Base-by-base conservation (phyloP, 2,797 vertebrate species). In the Hylomyscus alleni region DNA sequence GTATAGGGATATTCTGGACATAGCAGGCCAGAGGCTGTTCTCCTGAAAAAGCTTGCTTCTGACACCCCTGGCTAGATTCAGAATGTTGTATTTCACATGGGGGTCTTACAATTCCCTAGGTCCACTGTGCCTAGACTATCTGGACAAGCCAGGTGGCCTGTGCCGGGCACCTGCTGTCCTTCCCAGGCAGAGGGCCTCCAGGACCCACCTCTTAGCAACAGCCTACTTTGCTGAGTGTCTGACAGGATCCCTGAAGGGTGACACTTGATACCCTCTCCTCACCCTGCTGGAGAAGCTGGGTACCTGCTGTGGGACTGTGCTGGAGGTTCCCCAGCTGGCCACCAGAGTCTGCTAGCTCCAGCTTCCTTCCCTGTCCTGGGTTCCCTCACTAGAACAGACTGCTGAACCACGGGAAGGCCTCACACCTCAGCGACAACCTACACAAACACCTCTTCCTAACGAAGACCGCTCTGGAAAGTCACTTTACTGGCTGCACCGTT, bases 401-500 rank as follows among this genome's bases (percentile, higher is more conserved):
- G 14, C 1, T 0, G 4, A 44, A 31, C 34, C 20, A 0, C 7
- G 0, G 1, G 3, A 26, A 3, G 9, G 29, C 10, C 54, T 31
- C 3, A 6, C 47, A 73, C 14, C 4, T 60, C 34, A 6, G 8
- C 0, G 4, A 37, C 8, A 40, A n/a, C 4, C 3, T 24, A 8
- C 24, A 19, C 13, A 6, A 6, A 8, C 13, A 20, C 60, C 44
- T 82, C 26, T 34, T 65, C 67, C 44, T 6, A 29, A 67, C 6
- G 56, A 22, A 13, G 40, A 9, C 29, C 73, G n/a, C 69, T 4
- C 10, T 31, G 31, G 19, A 15, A 56, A 22, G 34, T 4, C 24
- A 9, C 56, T 58, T 85, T 14, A 76, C 6, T 31, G 31, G 31
- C 31, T 62, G 15, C 6, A 7, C 0, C 1, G 0, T 26, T 52